Evolutionary conservation across 2,797 vertebrate genomes (phyloP).

Genomic region (Toxotes lorentzi): DNA sequence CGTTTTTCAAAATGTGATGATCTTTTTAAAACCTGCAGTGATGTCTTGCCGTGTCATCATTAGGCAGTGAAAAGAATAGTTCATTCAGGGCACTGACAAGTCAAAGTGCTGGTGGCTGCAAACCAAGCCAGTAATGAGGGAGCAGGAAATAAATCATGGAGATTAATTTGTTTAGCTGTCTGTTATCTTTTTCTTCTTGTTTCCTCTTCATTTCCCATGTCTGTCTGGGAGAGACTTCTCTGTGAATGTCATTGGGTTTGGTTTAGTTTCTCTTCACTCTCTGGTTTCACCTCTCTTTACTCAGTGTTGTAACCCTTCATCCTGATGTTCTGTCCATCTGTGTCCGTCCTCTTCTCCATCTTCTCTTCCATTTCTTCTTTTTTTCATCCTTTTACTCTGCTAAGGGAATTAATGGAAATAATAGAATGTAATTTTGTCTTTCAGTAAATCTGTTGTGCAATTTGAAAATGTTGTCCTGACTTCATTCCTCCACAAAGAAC

Average conservation of each 20-base stretch:
- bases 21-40: neutral
- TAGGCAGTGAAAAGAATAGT: neutral
- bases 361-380: neutral
- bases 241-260: conserved; percentile 2
- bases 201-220: neutral
- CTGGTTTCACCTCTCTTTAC: neutral
- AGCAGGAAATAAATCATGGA: conserved; percentile 19
- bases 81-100: neutral
- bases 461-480: neutral
- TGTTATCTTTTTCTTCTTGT: neutral
- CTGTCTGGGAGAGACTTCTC: neutral
- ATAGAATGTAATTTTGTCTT: neutral
- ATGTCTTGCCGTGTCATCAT: neutral
- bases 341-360: neutral
- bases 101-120: conserved; percentile 12
- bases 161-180: conserved; percentile 25
- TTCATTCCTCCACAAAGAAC: neutral
- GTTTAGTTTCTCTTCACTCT: neutral
- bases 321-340: neutral
- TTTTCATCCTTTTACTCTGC: neutral
- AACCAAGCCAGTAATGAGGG: conserved; percentile 16
- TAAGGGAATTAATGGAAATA: no score
- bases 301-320: no score
- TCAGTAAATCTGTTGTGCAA: neutral
- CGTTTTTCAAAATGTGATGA: neutral